These are phyloP conservation scores for Oostethus manadensis DNA, from an alignment of 2,113 vertebrate species.

Conservation along the genomic window DNA sequence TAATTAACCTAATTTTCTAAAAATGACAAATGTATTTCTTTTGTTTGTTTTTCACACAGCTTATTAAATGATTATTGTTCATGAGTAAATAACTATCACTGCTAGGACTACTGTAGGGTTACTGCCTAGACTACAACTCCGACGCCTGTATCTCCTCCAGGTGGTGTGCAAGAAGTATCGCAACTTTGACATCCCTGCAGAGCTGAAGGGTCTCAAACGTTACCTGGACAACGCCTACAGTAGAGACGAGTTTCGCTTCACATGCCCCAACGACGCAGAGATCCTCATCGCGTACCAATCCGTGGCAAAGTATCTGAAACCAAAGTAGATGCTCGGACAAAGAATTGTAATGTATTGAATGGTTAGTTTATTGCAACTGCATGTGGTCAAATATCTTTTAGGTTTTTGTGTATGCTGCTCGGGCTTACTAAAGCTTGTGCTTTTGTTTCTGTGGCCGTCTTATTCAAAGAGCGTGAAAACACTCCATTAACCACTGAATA, in stretches of 20 bases:
- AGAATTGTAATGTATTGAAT: too few relatives aligned
- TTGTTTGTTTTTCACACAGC: too few relatives aligned
- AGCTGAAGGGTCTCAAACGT: conserved; percentile 69
- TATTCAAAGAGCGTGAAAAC: conserved; percentile 19
- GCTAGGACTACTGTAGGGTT: too few relatives aligned
- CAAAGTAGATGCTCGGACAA: conserved; percentile 31
- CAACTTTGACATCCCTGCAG: conserved; percentile 72
- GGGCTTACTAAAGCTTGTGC: neutral
- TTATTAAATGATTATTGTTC: too few relatives aligned
- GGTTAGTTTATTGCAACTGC: too few relatives aligned
- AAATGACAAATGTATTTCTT: too few relatives aligned
- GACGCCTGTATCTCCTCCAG: conserved; percentile 52
- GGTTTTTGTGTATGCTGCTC: neutral
- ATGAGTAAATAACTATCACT: too few relatives aligned
- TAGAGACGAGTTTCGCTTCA: conserved; percentile 80
- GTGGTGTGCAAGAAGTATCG: conserved; percentile 82
- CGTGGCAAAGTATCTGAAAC: conserved; percentile 69
- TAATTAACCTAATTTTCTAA: too few relatives aligned
- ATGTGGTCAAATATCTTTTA: too few relatives aligned
- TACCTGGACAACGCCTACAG: conserved; percentile 76
- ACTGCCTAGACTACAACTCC: too few relatives aligned
- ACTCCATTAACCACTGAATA: conserved; percentile 15
- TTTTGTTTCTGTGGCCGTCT: conserved; percentile 14
- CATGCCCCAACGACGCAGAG: conserved; percentile 80
- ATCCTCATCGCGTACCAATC: conserved; percentile 79